Conservation (phyloP, 2,113 vertebrate species). For the Noturus placidus region DNA sequence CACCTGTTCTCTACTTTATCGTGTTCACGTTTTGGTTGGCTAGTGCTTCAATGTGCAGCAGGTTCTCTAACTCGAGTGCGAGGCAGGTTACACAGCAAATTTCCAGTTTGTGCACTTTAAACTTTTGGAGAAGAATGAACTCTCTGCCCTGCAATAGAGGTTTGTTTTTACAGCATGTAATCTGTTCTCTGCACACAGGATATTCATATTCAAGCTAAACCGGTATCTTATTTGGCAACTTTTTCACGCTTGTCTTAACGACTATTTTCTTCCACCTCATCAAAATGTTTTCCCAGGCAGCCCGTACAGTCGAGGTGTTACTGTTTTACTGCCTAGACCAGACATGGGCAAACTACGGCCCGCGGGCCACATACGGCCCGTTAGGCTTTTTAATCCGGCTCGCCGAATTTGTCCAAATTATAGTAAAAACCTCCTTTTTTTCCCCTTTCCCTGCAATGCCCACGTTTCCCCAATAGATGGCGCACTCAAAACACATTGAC, state of each 20-base stretch:
- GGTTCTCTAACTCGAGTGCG: background rate
- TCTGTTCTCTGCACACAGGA: background rate
- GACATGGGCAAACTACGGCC: too few relatives aligned
- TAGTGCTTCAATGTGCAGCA: background rate
- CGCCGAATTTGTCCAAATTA: too few relatives aligned
- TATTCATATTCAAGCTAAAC: background rate
- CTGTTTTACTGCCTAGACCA: background rate
- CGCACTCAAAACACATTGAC: too few relatives aligned
- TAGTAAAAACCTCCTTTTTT: too few relatives aligned
- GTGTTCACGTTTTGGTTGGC: background rate
- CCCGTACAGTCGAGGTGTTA: background rate
- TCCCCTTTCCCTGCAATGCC: too few relatives aligned
- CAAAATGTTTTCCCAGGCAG: background rate
- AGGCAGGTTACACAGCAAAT: background rate
- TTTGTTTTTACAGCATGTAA: background rate
- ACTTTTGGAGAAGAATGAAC: background rate
- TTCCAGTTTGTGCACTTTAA: background rate
- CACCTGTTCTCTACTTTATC: background rate
- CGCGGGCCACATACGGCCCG: too few relatives aligned
- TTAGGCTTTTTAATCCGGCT: too few relatives aligned
- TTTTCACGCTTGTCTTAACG: background rate
- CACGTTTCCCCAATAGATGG: too few relatives aligned
- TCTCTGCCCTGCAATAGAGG: background rate
- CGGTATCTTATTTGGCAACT: background rate
- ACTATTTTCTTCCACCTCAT: background rate